Conservation (phyloP, 2,113 vertebrate species). For the Sterrhoptilus dennistouni region DNA sequence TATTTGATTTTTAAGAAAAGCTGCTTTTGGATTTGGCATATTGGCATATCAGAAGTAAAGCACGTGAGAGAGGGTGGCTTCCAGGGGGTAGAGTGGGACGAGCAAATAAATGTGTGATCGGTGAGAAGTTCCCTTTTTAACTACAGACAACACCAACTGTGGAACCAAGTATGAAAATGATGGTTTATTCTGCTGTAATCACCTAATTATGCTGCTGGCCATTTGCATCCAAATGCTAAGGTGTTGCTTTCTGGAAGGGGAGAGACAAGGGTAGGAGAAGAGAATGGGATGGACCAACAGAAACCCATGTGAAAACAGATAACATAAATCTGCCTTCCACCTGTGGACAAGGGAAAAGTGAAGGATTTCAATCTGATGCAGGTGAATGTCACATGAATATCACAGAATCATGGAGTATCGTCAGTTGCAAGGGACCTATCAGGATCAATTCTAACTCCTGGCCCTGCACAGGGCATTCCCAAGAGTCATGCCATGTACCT, state of each 20-base stretch:
- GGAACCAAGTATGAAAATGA: neutral
- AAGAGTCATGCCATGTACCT: neutral
- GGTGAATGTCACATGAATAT: neutral
- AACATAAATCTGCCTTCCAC: neutral
- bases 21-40: neutral
- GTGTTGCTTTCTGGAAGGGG: neutral
- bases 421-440: neutral
- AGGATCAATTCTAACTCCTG: neutral
- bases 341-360: neutral
- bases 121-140: conserved; percentile 20
- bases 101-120: neutral
- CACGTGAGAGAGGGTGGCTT: neutral
- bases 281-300: neutral
- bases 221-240: neutral
- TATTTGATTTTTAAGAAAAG: neutral
- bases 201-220: neutral
- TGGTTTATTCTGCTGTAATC: neutral
- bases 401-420: neutral
- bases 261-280: neutral
- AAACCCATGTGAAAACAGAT: fast-evolving
- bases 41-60: neutral
- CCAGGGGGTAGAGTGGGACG: neutral
- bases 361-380: neutral
- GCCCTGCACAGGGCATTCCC: neutral
- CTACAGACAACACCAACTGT: neutral